Evolutionary conservation across 2,113 vertebrate genomes (phyloP).

Genomic region (Camelus dromedarius): DNA sequence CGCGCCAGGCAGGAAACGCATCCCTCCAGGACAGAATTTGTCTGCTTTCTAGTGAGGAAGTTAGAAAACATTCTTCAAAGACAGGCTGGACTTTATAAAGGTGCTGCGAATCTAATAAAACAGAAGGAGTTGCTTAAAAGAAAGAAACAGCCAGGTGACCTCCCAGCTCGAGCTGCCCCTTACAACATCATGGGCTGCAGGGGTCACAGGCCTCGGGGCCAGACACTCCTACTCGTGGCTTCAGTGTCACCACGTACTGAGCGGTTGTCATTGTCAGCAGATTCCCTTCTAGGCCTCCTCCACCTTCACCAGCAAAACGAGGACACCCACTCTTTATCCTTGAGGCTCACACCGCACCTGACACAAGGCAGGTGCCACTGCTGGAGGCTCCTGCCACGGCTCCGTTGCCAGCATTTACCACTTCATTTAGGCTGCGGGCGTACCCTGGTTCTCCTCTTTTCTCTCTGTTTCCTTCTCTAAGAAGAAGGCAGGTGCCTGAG

Average conservation of each 20-base stretch:
- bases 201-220: rapidly evolving
- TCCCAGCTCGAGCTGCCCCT: neutral
- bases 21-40: too few species aligned
- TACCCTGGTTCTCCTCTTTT: neutral
- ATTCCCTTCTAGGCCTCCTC: rapidly evolving
- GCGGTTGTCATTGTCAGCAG: neutral
- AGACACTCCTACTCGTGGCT: rapidly evolving
- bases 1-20: too few species aligned
- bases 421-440: too few species aligned
- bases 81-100: too few species aligned
- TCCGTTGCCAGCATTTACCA: neutral
- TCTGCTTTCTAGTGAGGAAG: too few species aligned
- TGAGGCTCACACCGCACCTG: neutral
- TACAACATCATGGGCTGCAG: rapidly evolving
- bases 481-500: neutral
- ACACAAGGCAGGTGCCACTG: neutral
- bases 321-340: neutral
- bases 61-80: too few species aligned
- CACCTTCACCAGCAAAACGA: neutral
- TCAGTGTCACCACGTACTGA: too few species aligned
- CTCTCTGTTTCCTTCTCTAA: neutral
- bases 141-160: neutral
- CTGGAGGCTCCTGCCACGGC: too few species aligned
- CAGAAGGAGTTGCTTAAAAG: too few species aligned
- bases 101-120: too few species aligned